A percentile compares a stretch with the other conserved stretches of the same genome.
phyloP scores from a whole-genome alignment of 2,888 invertebrate species.

The Protonemura montana region DNA sequence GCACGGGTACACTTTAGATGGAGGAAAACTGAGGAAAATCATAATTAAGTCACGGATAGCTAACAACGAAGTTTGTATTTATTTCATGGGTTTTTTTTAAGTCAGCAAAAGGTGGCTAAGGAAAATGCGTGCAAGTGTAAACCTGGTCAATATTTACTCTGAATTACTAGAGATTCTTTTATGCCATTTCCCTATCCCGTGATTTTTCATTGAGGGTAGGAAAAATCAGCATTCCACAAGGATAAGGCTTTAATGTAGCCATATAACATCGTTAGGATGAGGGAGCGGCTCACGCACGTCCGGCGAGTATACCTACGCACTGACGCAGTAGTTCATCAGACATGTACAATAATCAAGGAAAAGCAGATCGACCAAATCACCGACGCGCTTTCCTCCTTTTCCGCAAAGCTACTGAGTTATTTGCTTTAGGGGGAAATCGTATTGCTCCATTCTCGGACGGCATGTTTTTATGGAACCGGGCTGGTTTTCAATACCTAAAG shows the following conservation, averaged over 20 bases:
- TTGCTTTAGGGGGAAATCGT: neutral
- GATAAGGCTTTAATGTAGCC: neutral
- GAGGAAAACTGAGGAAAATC: neutral
- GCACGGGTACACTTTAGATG: neutral
- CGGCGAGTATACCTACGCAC: neutral
- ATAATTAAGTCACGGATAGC: neutral
- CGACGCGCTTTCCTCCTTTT: neutral
- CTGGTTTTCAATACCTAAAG: neutral
- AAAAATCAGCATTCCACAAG: neutral
- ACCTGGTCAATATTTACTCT: neutral
- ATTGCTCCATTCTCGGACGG: too few relatives aligned
- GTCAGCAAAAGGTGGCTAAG: too few relatives aligned
- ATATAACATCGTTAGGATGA: neutral
- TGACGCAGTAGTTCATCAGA: neutral
- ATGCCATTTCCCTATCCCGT: neutral
- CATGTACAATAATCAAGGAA: neutral
- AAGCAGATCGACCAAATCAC: neutral
- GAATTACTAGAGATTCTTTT: neutral
- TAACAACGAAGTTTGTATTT: too few relatives aligned
- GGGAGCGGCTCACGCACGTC: neutral
- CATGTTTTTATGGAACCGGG: too few relatives aligned
- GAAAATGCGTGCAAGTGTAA: too few relatives aligned
- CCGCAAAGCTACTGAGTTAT: neutral
- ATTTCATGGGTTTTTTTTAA: too few relatives aligned
- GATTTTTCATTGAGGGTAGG: neutral